These are phyloP conservation scores for Xenops minutus DNA, from an alignment of 2,797 vertebrate species.

Conservation along the genomic window DNA sequence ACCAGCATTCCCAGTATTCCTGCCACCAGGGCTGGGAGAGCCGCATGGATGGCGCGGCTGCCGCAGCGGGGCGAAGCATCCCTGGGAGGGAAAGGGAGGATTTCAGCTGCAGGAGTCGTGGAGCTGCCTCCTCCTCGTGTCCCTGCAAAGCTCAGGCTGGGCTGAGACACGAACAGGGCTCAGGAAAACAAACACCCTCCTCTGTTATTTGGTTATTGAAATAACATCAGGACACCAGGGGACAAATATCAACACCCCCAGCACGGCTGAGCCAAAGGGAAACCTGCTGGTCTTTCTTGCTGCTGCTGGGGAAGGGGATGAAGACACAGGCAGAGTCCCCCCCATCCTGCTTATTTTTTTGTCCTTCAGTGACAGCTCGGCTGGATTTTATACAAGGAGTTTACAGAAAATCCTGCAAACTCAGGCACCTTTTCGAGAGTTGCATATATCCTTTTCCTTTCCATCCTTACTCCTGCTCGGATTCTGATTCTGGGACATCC, in stretches of 20 bases:
- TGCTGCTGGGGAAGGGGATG: not conserved
- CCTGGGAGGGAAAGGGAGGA: not conserved
- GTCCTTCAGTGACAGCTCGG: fast-evolving
- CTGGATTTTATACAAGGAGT: not conserved
- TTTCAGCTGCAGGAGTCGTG: not conserved
- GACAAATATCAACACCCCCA: fast-evolving
- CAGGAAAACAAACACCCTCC: not conserved
- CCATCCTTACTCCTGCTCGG: not conserved
- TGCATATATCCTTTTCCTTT: not conserved
- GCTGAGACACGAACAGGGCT: not conserved
- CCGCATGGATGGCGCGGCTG: not conserved
- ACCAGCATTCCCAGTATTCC: not conserved
- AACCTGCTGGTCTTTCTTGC: fast-evolving
- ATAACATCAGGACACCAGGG: not conserved
- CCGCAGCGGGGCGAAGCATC: slow-evolving; percentile 44
- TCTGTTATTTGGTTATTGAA: fast-evolving
- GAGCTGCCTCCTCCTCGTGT: not conserved
- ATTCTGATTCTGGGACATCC: not conserved
- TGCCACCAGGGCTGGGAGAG: not conserved
- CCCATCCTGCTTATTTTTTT: fast-evolving
- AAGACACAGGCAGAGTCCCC: not conserved
- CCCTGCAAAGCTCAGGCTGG: not conserved
- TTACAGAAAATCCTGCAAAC: not conserved
- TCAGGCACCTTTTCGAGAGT: fast-evolving
- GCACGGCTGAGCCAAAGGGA: not conserved